Evolutionary conservation across 2,797 vertebrate species (phyloP).

Genomic region (Tokudaia tokunoshimensis): DNA sequence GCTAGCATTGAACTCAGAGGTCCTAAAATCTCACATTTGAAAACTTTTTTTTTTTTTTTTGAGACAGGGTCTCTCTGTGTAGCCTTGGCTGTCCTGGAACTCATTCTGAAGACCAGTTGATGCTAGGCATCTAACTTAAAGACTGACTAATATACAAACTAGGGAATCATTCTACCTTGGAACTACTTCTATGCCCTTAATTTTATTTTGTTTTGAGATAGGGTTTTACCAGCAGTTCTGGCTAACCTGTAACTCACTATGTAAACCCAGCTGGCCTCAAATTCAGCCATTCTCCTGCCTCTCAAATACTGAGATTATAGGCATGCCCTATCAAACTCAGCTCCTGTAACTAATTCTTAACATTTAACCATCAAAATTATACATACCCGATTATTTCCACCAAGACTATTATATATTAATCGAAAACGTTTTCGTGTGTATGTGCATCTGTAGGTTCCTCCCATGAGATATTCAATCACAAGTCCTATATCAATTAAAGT

Average conservation of each 20-base stretch:
- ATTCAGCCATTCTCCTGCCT: neutral
- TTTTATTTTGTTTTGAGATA: constrained; percentile 39
- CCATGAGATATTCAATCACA: constrained; percentile 98
- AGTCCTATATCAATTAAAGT: constrained; percentile 98
- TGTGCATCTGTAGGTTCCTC: constrained; percentile 98
- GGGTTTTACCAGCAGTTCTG: neutral
- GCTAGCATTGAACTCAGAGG: neutral
- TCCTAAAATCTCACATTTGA: neutral
- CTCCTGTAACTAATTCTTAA: constrained; percentile 16
- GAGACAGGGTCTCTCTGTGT: neutral
- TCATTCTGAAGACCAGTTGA: neutral
- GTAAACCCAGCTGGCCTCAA: neutral
- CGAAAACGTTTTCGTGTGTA: constrained; percentile 98
- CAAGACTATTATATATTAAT: constrained; percentile 99
- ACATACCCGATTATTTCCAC: constrained; percentile 95
- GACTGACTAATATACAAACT: neutral
- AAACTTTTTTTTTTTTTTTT: neutral
- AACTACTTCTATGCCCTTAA: neutral
- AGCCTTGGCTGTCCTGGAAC: neutral
- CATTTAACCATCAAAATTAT: neutral
- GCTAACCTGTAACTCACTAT: neutral
- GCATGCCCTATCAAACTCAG: neutral
- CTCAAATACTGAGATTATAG: neutral
- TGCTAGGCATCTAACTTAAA: neutral
- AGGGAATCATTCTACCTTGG: neutral